Evolutionary conservation across 2,797 vertebrate species (phyloP).

Genomic region (Varecia variegata): DNA sequence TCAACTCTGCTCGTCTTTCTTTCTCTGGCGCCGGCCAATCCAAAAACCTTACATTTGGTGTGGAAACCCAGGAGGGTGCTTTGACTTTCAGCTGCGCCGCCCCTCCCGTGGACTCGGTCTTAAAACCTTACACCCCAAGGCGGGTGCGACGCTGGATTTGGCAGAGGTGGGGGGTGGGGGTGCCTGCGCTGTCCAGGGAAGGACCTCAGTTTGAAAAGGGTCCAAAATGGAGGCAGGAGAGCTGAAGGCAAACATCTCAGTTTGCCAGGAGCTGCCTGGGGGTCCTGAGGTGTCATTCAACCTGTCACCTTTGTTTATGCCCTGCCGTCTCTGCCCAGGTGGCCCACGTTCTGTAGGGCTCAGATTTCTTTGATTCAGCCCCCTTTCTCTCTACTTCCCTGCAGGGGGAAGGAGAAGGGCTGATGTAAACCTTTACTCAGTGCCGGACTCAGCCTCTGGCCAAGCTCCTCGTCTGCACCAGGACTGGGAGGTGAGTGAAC

Average conservation of each 20-base stretch:
- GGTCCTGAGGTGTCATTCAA: rapidly evolving
- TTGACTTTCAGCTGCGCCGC: too few relatives aligned
- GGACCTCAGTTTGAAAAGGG: not conserved
- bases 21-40: too few relatives aligned
- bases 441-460: not conserved
- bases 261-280: not conserved
- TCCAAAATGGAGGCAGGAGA: not conserved
- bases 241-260: not conserved
- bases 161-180: too few relatives aligned
- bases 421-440: not conserved
- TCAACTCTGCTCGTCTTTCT: too few relatives aligned
- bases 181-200: not conserved
- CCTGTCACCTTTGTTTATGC: not conserved
- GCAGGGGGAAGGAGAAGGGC: not conserved
- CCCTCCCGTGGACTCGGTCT: too few relatives aligned
- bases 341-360: not conserved
- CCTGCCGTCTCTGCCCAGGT: not conserved
- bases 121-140: too few relatives aligned
- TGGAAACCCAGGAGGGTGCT: too few relatives aligned
- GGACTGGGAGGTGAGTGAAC: not conserved
- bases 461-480: not conserved
- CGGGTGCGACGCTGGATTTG: rapidly evolving
- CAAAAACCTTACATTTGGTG: too few relatives aligned
- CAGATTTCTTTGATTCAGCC: not conserved
- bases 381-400: not conserved